Base-by-base conservation (phyloP, 2,113 vertebrate genomes). In the Pionites leucogaster region DNA sequence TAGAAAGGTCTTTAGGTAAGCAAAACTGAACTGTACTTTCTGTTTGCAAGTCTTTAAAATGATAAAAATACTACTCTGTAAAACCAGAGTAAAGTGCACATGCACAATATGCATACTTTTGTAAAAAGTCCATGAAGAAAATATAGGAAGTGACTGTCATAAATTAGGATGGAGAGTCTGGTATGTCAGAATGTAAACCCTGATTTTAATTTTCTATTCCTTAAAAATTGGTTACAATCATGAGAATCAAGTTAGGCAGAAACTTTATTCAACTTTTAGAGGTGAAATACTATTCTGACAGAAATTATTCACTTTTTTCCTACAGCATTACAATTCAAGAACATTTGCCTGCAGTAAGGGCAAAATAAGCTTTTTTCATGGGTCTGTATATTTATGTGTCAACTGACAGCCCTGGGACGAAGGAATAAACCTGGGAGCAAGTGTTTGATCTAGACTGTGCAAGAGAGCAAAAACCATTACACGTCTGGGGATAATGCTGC, bases 341-440 rank as follows among this genome's bases (percentile, higher is more conserved):
- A 88, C 24, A 91, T 96, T 88, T 90, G 70, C 68, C 22, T 90
- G 77, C 44, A 94, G 78, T 90, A 91, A 94, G 75, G 31, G 53
- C 79, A 95, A 94, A 94, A 92, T 37, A 91, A 28, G 12, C n/a
- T 91, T 57, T 83, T 96, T 95, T 60, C 55, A 79, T 65, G 17
- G 37, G 62, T 82, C 64, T 96, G 76, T 93, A 65, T 93, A 93
- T 96, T 83, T 91, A 68, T 75, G 70, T 94, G 70, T 95, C 91
- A 92, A 90, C 57, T 49, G 79, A 93, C 65, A 93, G 92, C 88
- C 82, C 62, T 93, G 86, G 78, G 79, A 96, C 31, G 78, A 52
- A 12, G 93, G 74, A 95, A 41, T 27, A 96, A 97, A 83, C 69
- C 71, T 94, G 81, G 49, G 78, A 97, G 80, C 46, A 86, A 78